Conservation (phyloP, 2,797 vertebrate species). For the Dicrostonyx torquatus region DNA sequence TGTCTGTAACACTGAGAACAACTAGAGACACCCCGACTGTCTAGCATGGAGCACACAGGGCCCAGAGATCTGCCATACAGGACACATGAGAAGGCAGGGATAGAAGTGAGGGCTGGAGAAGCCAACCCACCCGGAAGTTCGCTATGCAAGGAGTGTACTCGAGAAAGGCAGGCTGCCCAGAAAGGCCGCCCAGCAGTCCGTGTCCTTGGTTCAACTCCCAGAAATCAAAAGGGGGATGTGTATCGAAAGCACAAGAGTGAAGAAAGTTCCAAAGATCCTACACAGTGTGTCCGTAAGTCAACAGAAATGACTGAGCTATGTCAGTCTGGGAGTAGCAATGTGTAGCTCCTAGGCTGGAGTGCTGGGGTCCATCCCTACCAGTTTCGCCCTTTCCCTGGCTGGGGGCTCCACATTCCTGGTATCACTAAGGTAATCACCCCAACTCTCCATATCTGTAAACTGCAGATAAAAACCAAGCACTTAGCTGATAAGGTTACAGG, state of each 20-base stretch:
- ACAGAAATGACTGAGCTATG: not conserved
- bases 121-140: not conserved
- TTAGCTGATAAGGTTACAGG: not conserved
- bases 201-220: not conserved
- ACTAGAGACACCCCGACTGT: not conserved
- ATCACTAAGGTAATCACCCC: not conserved
- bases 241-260: not conserved
- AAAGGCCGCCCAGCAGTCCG: not conserved
- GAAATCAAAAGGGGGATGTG: not conserved
- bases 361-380: not conserved
- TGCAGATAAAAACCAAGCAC: not conserved
- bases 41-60: not conserved
- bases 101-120: not conserved
- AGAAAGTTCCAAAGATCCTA: not conserved
- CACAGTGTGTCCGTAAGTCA: not conserved
- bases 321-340: not conserved
- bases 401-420: not conserved
- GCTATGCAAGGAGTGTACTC: not conserved
- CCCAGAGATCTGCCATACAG: not conserved
- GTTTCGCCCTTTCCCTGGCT: not conserved
- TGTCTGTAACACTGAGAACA: not conserved
- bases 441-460: not conserved
- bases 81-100: not conserved
- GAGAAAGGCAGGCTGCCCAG: not conserved
- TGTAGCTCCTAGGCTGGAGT: not conserved